Conservation (phyloP, 1,140 invertebrate species). For the Euura saliciscinereae region DNA sequence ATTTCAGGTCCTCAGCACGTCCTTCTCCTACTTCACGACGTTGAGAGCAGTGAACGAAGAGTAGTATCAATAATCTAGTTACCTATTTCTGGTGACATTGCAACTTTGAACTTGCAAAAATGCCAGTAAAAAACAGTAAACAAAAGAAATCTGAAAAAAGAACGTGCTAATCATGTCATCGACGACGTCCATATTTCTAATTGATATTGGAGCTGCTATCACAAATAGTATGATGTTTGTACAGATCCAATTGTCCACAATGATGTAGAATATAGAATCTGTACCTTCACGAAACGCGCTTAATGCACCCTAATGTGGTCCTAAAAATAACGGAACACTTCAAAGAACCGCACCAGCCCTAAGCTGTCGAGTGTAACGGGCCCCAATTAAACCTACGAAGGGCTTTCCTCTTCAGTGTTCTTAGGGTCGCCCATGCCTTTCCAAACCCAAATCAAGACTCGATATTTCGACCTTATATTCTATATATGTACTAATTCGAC, state of each 20-base stretch:
- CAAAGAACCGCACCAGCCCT: constrained; percentile 9
- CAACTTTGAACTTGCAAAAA: too few species aligned
- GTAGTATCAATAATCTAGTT: not conserved
- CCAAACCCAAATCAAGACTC: not conserved
- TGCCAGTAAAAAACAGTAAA: too few species aligned
- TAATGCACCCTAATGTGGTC: not conserved
- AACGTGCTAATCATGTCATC: too few species aligned
- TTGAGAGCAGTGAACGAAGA: constrained; percentile 28
- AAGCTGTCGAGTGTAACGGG: not conserved
- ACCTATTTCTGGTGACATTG: too few species aligned
- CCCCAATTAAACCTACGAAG: constrained; percentile 3
- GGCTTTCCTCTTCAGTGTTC: not conserved
- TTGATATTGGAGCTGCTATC: too few species aligned
- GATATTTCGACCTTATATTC: too few species aligned
- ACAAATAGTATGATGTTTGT: too few species aligned
- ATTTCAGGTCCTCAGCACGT: constrained; percentile 42
- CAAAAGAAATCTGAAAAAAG: too few species aligned
- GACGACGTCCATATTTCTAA: too few species aligned
- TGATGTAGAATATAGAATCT: too few species aligned
- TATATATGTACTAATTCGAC: too few species aligned
- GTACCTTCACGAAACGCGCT: not conserved
- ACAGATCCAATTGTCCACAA: too few species aligned
- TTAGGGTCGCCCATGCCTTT: not conserved
- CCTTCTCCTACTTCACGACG: constrained; percentile 46
- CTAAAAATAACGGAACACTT: constrained; percentile 10